These are phyloP conservation scores for Tuta absoluta DNA, from an alignment of 2,888 invertebrate species.

Conservation along the genomic window DNA sequence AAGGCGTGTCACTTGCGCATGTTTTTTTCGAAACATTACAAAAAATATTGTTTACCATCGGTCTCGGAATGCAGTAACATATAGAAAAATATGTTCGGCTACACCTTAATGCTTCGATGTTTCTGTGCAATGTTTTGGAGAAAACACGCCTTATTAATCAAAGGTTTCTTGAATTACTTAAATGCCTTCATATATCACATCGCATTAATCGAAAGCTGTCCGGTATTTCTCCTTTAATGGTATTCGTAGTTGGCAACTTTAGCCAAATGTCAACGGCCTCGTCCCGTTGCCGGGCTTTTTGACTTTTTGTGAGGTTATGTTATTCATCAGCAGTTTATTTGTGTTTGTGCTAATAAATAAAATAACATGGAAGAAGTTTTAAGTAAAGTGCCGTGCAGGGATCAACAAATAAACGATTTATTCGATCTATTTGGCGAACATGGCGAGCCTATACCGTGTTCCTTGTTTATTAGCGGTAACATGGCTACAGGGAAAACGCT, in stretches of 20 bases:
- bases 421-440: constrained; percentile 76
- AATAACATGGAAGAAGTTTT: constrained; percentile 74
- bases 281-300: not conserved
- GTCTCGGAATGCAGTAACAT: no score
- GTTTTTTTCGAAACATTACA: no score
- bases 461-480: constrained; percentile 90
- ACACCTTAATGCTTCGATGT: no score
- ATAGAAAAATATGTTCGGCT: no score
- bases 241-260: not conserved
- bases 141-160: no score
- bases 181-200: no score
- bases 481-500: constrained; percentile 92
- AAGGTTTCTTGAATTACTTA: no score
- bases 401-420: constrained; percentile 70
- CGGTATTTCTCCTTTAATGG: no score
- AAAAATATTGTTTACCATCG: no score
- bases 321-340: constrained; percentile 16
- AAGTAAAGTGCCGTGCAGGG: constrained; percentile 74
- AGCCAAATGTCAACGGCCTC: constrained; percentile 23
- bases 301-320: not conserved
- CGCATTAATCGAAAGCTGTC: no score
- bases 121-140: no score
- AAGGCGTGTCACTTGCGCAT: no score
- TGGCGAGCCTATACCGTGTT: constrained; percentile 84
- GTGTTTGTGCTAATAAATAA: not conserved